Base-by-base conservation (phyloP, 2,888 invertebrate genomes). In the Steromphala cineraria region DNA sequence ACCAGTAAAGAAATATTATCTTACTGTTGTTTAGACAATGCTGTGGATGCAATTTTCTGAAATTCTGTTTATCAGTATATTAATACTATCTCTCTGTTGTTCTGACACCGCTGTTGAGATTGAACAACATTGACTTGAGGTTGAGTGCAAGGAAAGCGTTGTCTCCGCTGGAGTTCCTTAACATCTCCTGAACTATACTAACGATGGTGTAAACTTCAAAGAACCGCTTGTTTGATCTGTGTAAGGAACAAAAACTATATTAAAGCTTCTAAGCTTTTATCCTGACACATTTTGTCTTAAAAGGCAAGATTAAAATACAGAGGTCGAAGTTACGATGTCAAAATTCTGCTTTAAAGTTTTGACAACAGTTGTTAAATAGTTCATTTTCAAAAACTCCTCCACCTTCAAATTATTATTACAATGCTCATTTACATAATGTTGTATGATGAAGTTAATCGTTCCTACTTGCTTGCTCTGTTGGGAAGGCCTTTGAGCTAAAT, bases 151-250 rank as follows among this genome's bases (percentile, higher is more conserved):
- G 88, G 84, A 93, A 93, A 4, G 92, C 88, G 76, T 90, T 90
- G 15, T 92, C 92, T 76, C 89, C 89, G 17, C 89, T 88, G 79
- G 88, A 89, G 53, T 85, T 83, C 19, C 91, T 82, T 78, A 91
- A 80, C 81, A 92, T 83, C 75, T 93, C 93, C 81, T 92, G 92
- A 56, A 90, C 89, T 19, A 91, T 89, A 53, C 87, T 88, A 7
- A 89, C 90, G 21, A 93, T 90, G 40, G 91, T 91, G 85, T 92
- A 93, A 46, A 91, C 90, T 62, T 93, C 93, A 89, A 93, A 93
- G 83, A 88, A 91, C 53, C 90, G 88, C 84, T 90, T 91, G 87
- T 92, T 92, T 10, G 88, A 80, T 80, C 92, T 92, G 89, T 40
- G 88, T 91, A 67, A 62, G 15, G 81, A 56, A 71, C 52, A 17